Evolutionary conservation across 2,113 vertebrate genomes (phyloP), one percentile per base, ranked within the genome.

Genomic region (Balaeniceps rex): DNA sequence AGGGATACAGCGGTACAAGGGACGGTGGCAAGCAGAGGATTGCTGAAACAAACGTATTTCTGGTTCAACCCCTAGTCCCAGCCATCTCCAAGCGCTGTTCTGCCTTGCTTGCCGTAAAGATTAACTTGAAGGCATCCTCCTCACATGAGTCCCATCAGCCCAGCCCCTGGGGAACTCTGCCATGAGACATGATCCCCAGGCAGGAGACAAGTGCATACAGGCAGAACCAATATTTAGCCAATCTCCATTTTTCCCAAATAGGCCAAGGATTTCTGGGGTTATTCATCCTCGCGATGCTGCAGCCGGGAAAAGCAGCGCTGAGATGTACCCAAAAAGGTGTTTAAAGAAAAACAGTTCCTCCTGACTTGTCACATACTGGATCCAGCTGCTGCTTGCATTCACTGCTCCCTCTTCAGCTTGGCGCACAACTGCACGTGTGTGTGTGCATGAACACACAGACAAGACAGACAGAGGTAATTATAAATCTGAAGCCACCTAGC

Each of bases 401-500:
- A 6, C 40, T 63, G 66, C 81, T 91, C 87, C 89, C 79, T 86
- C 52, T 64, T 51, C 68, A 72, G 88, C 64, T 14, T 40, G 76
- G 76, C 8, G 2, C 71, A 70, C 44, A 51, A 55, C 47, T 51
- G 68, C 95, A 90, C 9, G 11, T 95, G 87, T 82, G 92, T 64
- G 51, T 84, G 88, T 49, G 95, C 64, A 19, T 57, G 94, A 96
- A 38, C 74, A 79, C 44, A 34, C 66, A 94, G 69, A 58, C 69
- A 77, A 94, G 81, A 82, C 81, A 95, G 92, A 75, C 90, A 97
- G 96, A 87, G 77, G 81, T 87, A 97, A 96, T 96, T 94, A 91
- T 65, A 87, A 91, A 97, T 83, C 83, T 84, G 86, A 86, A 89
- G 74, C 61, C 78, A 96, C 83, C 95, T 94, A 94, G 61, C 80